Evolutionary conservation across 1,140 invertebrate species (phyloP), one percentile per base, ranked within the genome.

Genomic region (Bombyx mori): DNA sequence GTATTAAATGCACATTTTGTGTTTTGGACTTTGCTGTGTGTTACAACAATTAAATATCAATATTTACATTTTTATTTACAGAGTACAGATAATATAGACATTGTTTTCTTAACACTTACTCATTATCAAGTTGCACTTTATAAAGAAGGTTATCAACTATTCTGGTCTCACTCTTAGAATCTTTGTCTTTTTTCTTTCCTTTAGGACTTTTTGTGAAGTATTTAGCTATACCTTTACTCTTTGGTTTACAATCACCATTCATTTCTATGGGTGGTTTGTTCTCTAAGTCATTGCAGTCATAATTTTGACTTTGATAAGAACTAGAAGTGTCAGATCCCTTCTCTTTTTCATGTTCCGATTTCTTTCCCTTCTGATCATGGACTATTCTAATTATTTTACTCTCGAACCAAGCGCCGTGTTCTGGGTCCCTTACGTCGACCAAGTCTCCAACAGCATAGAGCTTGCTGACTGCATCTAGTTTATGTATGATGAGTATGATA

Each of bases 381-480:
- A 86, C 77, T 58, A 88, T 86, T 57, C 75, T 74, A 6, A 86
- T 48, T 62, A 92, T 89, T 70, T 88, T 88, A 0, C 89, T 91
- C 76, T 93, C 92, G 71, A 90, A 90, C 92, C 92, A 94, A n/a
- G 90, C 88, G 18, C 91, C 91, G 48, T 79, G 69, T 53, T 84
- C 81, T 66, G 90, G 88, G 59, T 90, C 88, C 61, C 66, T 79
- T 35, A 91, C 90, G 86, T 97, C 95, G 60, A 96, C 79, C 2
- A 91, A 79, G 81, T 96, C 94, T 44, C 92, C 93, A 62, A 93
- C 66, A 76, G 86, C 80, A 71, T 92, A 93, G 71, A 90, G 90
- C 54, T 77, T 68, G 69, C 91, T 92, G 54, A 86, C 71, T n/a
- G 82, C 68, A 71, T 90, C 84, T 77, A 35, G 26, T 35, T 35